Conservation (phyloP, 2,797 vertebrate species). For the Pyrrhura leucotis region DNA sequence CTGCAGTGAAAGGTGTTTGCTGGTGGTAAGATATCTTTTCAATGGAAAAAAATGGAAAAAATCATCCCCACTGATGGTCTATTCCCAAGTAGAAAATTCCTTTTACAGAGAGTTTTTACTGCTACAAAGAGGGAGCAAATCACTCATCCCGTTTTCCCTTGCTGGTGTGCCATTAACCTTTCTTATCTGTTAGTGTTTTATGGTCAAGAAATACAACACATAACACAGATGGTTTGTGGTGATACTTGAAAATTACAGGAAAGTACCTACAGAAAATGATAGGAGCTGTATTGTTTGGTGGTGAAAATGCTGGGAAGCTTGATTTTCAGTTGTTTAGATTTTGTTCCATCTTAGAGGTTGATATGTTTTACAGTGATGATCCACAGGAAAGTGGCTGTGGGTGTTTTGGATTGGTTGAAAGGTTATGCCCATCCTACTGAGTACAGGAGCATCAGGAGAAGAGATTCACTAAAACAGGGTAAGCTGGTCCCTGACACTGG, state of each 20-base stretch:
- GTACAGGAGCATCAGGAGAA: background rate
- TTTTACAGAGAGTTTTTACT: background rate
- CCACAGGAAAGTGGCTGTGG: background rate
- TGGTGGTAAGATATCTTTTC: background rate
- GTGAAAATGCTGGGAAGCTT: background rate
- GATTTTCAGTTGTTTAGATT: background rate
- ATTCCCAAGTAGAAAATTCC: background rate
- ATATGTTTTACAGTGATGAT: background rate
- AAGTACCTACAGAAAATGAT: background rate
- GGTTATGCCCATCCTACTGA: background rate
- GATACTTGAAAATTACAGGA: background rate
- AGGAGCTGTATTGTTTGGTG: background rate
- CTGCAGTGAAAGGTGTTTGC: background rate
- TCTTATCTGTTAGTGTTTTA: background rate
- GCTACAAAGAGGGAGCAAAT: background rate
- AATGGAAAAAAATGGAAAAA: background rate
- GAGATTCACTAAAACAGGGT: background rate
- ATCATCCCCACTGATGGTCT: background rate
- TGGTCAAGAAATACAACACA: background rate
- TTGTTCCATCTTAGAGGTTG: background rate
- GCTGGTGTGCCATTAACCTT: background rate
- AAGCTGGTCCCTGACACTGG: background rate
- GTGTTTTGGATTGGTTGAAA: background rate
- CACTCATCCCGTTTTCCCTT: background rate
- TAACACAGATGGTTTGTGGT: background rate